Conservation (phyloP, 2,797 vertebrate species). For the Steatocranus sp. region DNA sequence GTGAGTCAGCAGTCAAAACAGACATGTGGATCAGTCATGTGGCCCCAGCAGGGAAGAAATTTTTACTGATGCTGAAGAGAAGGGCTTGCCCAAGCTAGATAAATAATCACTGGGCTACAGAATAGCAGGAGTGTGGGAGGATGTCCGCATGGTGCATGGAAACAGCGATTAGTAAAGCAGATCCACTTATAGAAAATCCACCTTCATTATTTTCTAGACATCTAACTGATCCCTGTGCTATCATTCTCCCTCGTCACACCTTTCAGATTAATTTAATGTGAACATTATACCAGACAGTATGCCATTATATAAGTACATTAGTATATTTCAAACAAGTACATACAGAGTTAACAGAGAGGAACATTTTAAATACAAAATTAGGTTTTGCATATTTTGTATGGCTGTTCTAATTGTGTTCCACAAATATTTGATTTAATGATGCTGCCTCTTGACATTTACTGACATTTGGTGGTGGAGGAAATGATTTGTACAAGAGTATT, state of each 20-base stretch:
- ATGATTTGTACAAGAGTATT: background rate
- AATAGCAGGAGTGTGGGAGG: slow-evolving; percentile 55
- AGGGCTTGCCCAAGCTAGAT: slow-evolving; percentile 35
- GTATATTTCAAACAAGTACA: background rate
- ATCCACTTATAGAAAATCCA: slow-evolving; percentile 46
- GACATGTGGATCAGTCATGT: background rate
- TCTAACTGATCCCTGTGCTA: background rate
- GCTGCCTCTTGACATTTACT: background rate
- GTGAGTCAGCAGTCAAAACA: background rate
- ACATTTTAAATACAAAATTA: background rate
- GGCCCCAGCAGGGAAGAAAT: background rate
- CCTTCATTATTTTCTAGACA: slow-evolving; percentile 39
- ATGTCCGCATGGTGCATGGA: slow-evolving; percentile 48
- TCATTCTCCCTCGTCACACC: background rate
- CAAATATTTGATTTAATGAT: background rate
- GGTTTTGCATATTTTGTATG: background rate
- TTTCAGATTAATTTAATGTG: background rate
- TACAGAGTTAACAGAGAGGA: background rate
- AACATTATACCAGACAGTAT: background rate
- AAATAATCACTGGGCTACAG: slow-evolving; percentile 44
- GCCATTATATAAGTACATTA: background rate
- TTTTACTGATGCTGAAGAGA: background rate
- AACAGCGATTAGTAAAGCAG: slow-evolving; percentile 57
- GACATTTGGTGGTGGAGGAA: background rate
- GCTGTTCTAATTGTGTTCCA: background rate